Percentiles rank a stretch among this genome's conserved stretches.
phyloP scores from a whole-genome alignment of 2,113 vertebrate species.

The Microcebus ravelobensis region DNA sequence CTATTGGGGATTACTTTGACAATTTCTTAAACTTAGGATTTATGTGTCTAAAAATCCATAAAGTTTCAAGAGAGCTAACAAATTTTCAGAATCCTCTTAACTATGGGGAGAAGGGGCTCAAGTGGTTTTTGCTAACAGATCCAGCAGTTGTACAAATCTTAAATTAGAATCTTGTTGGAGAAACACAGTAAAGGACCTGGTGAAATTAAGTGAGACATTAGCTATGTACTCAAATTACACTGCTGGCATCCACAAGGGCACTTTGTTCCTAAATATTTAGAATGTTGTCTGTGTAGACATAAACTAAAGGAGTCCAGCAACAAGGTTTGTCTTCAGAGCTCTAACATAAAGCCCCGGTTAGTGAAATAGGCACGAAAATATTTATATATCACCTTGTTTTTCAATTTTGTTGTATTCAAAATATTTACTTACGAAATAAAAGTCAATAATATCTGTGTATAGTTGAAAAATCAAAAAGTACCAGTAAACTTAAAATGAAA shows the following conservation, averaged over 20 bases:
- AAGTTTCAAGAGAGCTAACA: slow-evolving; percentile 36
- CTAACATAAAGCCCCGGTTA: neutral
- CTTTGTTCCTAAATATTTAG: slow-evolving; percentile 36
- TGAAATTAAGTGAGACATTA: neutral
- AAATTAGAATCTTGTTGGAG: neutral
- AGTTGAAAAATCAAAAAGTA: slow-evolving; percentile 32
- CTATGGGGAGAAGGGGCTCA: neutral
- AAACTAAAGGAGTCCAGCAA: neutral
- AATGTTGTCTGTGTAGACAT: neutral
- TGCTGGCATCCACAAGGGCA: neutral
- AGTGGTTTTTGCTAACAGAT: slow-evolving; percentile 11
- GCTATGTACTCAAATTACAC: neutral
- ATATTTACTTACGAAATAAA: neutral
- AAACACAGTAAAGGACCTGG: neutral
- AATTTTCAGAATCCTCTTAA: slow-evolving; percentile 39
- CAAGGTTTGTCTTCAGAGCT: neutral
- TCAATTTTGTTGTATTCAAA: neutral
- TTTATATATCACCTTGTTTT: neutral
- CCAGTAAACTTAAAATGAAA: slow-evolving; percentile 38
- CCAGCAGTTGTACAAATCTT: neutral
- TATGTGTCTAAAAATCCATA: slow-evolving; percentile 54
- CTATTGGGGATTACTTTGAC: slow-evolving; percentile 54
- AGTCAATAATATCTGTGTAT: neutral
- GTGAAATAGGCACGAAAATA: neutral
- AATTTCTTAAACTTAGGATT: slow-evolving; percentile 68